These are phyloP conservation scores for Mystacides longicornis DNA, from an alignment of 2,888 invertebrate genomes.

Conservation along the genomic window DNA sequence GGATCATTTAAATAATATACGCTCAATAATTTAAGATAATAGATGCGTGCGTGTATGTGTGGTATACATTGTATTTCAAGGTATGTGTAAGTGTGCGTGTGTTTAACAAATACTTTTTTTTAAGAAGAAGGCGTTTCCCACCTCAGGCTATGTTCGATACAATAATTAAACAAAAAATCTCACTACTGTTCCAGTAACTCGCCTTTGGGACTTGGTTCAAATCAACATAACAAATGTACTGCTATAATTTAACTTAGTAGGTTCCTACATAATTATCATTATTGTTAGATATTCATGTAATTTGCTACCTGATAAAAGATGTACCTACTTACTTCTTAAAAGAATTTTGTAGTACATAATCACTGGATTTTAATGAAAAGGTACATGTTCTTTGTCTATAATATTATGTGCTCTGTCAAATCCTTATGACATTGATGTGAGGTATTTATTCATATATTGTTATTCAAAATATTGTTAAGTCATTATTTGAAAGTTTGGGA, in stretches of 20 bases:
- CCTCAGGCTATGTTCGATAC: not conserved
- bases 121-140: not conserved
- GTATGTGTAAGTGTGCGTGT: not conserved
- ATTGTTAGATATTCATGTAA: slow-evolving; percentile 2
- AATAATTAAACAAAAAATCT: slow-evolving; percentile 2
- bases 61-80: not conserved
- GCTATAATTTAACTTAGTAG: too few species aligned
- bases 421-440: too few species aligned
- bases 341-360: too few species aligned
- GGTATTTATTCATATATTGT: too few species aligned
- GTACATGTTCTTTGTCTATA: too few species aligned
- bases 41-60: too few species aligned
- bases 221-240: not conserved
- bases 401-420: too few species aligned
- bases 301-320: not conserved
- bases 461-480: too few species aligned
- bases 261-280: too few species aligned
- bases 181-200: not conserved
- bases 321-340: not conserved
- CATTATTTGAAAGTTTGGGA: too few species aligned
- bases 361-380: too few species aligned
- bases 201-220: not conserved
- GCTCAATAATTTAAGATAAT: slow-evolving; percentile 2
- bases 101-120: not conserved
- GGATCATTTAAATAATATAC: not conserved